Base-by-base conservation (phyloP, 1,140 invertebrate species). In the Nautilus pompilius region DNA sequence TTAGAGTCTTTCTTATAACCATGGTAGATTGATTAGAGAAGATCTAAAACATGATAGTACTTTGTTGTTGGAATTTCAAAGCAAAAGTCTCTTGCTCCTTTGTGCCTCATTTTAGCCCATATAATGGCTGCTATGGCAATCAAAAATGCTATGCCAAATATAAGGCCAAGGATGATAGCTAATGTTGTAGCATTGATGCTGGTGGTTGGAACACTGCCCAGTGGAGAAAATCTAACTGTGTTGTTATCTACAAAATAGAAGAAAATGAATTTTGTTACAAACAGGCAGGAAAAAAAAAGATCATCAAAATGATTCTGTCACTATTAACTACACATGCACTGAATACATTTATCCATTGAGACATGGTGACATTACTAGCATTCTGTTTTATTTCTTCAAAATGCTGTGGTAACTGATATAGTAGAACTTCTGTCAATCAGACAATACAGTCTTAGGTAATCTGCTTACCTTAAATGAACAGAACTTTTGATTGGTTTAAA, bases 51-150 rank as follows among this genome's bases (percentile, higher is more conserved):
- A 28, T 53, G n/a, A 26, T 53, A 53, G 29, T 53, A 53, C 13
- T 24, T 22, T 8, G 26, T 53, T 22, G 29, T 17, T 4, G 49
- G 49, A 28, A 53, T 53, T 26, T 53, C 67, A 41, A 69, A 69
- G 55, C 67, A 69, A 51, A 69, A 69, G 33, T 69, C 67, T 32
- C 60, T 51, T 13, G 63, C 63, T 20, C 58, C 55, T 45, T 54
- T 45, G 17, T 58, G 36, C 15, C 58, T 29, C n/a, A 62, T 58
- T 26, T 30, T 61, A 8, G 29, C 22, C 56, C 67, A 55, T 41
- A 62, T 45, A 13, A 49, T 29, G 8, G 49, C 60, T 5, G 60
- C 57, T 10, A 69, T 41, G 32, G 57, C 28, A 20, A 69, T 29
- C 24, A 69, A 20, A 53, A 69, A 58, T 34, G 41, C 56, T 6